Conservation (phyloP, 2,888 invertebrate species). For the Lepidocyrtinus sp. region DNA sequence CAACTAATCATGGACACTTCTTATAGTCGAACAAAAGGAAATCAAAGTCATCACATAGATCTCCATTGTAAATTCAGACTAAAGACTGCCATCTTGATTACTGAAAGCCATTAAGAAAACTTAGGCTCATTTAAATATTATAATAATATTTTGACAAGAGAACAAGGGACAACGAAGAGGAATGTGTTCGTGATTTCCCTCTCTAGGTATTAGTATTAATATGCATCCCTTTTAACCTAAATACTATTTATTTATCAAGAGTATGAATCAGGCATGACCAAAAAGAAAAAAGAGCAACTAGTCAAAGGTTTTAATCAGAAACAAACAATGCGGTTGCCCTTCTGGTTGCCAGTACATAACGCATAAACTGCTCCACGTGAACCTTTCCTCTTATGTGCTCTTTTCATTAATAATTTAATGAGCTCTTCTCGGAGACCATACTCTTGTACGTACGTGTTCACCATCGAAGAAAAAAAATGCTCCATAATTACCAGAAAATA, state of each 20-base stretch:
- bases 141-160: conserved; percentile 44
- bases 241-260: conserved; percentile 50
- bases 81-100: conserved; percentile 34
- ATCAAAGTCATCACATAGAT: conserved; percentile 34
- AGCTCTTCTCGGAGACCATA: not conserved
- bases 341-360: conserved; percentile 17
- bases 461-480: not conserved
- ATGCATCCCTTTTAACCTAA: conserved; percentile 30
- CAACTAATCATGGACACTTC: conserved; percentile 29
- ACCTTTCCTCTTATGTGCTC: not conserved
- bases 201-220: not conserved
- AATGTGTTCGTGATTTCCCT: not conserved
- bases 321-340: conserved; percentile 50
- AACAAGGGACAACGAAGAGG: conserved; percentile 11
- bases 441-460: not conserved
- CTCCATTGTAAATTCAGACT: conserved; percentile 33
- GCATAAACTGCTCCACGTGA: conserved; percentile 9
- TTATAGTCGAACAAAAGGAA: conserved; percentile 21
- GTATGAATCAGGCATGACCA: conserved; percentile 49
- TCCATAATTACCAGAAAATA: not conserved
- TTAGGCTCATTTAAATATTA: conserved; percentile 44
- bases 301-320: conserved; percentile 42
- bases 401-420: conserved; percentile 15
- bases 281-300: conserved; percentile 28
- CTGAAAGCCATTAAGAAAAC: conserved; percentile 43